phyloP scores from a whole-genome alignment of 2,797 vertebrate species.

The Dendrocincla tyrannina region DNA sequence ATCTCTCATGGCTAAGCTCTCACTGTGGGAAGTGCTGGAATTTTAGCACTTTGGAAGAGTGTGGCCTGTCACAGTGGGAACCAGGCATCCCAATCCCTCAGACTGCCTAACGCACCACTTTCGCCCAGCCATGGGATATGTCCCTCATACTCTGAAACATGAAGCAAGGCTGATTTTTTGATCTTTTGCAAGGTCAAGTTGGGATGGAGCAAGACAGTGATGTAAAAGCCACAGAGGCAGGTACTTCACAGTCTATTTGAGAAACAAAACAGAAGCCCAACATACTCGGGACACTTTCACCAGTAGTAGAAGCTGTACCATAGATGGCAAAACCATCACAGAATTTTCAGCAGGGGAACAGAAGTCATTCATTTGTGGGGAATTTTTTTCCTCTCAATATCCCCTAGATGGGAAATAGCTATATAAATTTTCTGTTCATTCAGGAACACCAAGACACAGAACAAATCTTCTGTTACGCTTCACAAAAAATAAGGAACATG shows the following conservation, averaged over 20 bases:
- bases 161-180: not conserved
- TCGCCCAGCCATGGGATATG: rapidly evolving
- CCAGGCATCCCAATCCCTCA: not conserved
- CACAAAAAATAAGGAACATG: not conserved
- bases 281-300: not conserved
- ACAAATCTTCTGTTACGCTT: not conserved
- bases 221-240: not conserved
- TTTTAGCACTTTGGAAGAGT: not conserved
- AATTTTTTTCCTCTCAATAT: not conserved
- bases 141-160: not conserved
- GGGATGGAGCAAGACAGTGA: not conserved
- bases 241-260: not conserved
- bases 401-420: not conserved
- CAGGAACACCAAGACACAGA: not conserved
- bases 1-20: not conserved
- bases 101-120: not conserved
- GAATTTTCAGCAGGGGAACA: not conserved
- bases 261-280: not conserved
- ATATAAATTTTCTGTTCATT: not conserved
- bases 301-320: not conserved
- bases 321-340: not conserved
- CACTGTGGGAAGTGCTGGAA: not conserved
- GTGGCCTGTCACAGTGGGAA: not conserved
- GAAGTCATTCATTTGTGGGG: not conserved
- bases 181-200: not conserved